These are phyloP conservation scores for Tanypteryx hageni DNA, from an alignment of 2,888 invertebrate genomes.

Conservation along the genomic window DNA sequence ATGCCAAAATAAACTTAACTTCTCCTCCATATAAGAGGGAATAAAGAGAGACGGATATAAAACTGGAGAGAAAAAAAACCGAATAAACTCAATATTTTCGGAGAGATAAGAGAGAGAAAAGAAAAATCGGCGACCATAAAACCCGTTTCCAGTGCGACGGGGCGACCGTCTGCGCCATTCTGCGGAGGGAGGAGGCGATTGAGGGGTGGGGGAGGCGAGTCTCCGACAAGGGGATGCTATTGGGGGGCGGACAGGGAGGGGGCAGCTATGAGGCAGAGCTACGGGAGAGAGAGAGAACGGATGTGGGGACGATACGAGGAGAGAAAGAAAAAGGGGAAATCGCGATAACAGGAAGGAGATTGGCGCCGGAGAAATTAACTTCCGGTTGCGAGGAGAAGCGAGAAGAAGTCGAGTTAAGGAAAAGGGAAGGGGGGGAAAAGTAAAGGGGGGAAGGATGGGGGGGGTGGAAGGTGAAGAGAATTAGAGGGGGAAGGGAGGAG, in stretches of 20 bases:
- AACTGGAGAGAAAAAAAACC: neutral
- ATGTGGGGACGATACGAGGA: neutral
- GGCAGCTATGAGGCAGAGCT: no score
- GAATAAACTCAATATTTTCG: neutral
- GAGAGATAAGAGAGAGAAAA: neutral
- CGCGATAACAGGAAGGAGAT: conserved; percentile 60
- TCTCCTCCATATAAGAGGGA: neutral
- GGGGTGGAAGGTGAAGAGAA: neutral
- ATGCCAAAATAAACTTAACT: no score
- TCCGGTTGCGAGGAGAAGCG: conserved; percentile 30
- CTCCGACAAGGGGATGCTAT: neutral
- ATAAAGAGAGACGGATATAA: neutral
- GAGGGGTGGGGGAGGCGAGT: neutral
- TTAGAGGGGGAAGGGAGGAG: no score
- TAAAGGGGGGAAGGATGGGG: neutral
- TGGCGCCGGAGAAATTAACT: conserved; percentile 60
- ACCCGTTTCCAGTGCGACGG: no score
- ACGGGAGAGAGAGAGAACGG: neutral
- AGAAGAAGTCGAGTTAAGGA: neutral
- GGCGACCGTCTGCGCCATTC: no score
- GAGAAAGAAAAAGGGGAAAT: conserved; percentile 19
- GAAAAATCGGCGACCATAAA: neutral
- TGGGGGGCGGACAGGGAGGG: neutral
- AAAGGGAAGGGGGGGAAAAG: neutral
- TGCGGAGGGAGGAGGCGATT: neutral